phyloP scores from a whole-genome alignment of 2,113 vertebrate species.

The Arenaria interpres region DNA sequence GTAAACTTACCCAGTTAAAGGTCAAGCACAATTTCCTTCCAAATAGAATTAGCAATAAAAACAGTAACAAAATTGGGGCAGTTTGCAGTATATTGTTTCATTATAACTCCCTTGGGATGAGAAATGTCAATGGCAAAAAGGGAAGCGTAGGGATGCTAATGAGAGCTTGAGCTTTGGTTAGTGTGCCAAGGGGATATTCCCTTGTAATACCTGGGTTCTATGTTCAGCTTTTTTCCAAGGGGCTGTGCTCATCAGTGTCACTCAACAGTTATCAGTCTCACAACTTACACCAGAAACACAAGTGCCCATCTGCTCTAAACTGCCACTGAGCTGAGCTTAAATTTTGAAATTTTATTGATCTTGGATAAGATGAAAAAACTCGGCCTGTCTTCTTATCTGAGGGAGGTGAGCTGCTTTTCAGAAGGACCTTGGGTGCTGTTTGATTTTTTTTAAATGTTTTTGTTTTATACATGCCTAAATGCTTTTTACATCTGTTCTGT shows the following conservation, averaged over 20 bases:
- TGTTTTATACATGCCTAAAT: background rate
- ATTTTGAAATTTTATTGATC: background rate
- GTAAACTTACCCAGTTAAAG: constrained; percentile 20
- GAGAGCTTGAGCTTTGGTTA: constrained; percentile 5
- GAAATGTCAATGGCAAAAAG: constrained; percentile 29
- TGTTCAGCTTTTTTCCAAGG: background rate
- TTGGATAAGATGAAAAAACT: background rate
- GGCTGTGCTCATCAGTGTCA: background rate
- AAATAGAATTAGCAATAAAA: constrained; percentile 26
- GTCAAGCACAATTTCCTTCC: constrained; percentile 21
- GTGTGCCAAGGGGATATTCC: background rate
- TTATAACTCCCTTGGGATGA: background rate
- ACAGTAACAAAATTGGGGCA: background rate
- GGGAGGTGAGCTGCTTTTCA: background rate
- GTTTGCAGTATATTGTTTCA: background rate
- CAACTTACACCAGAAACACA: background rate
- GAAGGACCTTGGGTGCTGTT: background rate
- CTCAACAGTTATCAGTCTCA: background rate
- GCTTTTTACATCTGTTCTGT: background rate
- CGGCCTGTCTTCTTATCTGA: background rate
- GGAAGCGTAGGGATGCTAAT: background rate
- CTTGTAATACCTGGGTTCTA: background rate
- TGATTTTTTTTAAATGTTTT: background rate
- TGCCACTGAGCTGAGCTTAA: background rate
- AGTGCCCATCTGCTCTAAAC: background rate